Conservation (phyloP, 2,797 vertebrate genomes). For the Aulostomus chinensis region DNA sequence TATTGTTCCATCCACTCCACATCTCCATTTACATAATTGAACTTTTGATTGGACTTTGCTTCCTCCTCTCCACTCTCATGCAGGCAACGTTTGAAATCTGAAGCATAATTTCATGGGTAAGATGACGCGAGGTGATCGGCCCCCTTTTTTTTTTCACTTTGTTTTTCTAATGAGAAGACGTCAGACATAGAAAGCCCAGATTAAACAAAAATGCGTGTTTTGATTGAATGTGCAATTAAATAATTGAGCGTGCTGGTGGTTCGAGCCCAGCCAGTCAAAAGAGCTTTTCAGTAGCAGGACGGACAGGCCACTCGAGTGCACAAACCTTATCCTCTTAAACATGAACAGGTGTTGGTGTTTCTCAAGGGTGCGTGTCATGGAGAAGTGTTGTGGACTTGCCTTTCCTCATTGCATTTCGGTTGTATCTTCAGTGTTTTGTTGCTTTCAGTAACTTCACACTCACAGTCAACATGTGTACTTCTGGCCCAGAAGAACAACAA, state of each 20-base stretch:
- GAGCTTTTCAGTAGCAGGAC: slow-evolving; percentile 17
- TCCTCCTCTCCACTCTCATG: slow-evolving; percentile 47
- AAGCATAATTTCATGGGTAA: slow-evolving; percentile 75
- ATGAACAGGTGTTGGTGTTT: slow-evolving; percentile 48
- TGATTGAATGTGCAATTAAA: slow-evolving; percentile 68
- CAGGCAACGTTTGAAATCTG: slow-evolving; percentile 58
- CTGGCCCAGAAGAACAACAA: too few relatives aligned
- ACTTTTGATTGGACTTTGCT: slow-evolving; percentile 81
- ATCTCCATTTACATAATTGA: slow-evolving; percentile 82
- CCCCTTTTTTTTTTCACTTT: background rate
- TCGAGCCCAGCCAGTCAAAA: slow-evolving; percentile 52
- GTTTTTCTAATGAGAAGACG: slow-evolving; percentile 45
- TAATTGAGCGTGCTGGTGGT: slow-evolving; percentile 55
- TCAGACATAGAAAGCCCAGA: slow-evolving; percentile 39
- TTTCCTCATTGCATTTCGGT: too few relatives aligned
- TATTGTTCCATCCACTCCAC: slow-evolving; percentile 77
- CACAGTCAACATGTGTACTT: too few relatives aligned
- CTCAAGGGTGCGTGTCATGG: slow-evolving; percentile 29
- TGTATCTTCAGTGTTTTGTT: too few relatives aligned
- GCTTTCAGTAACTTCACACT: too few relatives aligned
- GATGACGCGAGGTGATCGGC: slow-evolving; percentile 55
- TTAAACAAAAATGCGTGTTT: slow-evolving; percentile 74
- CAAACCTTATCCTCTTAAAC: slow-evolving; percentile 46
- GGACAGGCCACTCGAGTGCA: slow-evolving; percentile 46
- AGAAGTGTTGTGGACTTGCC: background rate